Base-by-base conservation (phyloP, 2,797 vertebrate genomes). In the Florisuga fusca region DNA sequence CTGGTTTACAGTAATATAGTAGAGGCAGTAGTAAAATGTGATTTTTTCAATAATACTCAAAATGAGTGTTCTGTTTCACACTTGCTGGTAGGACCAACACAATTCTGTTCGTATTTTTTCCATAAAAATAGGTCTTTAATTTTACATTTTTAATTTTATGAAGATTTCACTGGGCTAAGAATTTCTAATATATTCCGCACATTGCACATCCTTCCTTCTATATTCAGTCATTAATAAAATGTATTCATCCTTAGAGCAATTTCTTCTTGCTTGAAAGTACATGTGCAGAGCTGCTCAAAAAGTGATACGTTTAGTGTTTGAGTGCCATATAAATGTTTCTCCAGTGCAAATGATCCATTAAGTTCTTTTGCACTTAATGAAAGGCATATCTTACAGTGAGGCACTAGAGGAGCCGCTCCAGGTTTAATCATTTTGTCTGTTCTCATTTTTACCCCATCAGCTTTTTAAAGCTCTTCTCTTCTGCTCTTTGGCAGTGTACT, bases 351-450 rank as follows among this genome's bases (percentile, higher is more conserved):
- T 81, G 87, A 91, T 94, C 91, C 58, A 90, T 94, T 96, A 93
- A 93, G 71, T 94, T 95, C 57, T 82, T 94, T 96, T 97, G 72
- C 76, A 64, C 27, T 88, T 96, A 96, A 90, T 94, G 87, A 93
- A 94, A 94, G 91, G 63, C 81, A 29, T 75, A 55, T 90, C 77
- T 92, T 87, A 76, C 41, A 86, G 87, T 68, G 88, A 94, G 85
- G 69, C 91, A 92, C 66, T 20, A 73, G 87, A 96, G 78, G 62
- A 95, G 69, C 38, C 61, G 82, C 58, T 62, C 27, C 45, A 89
- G 45, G 48, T 83, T 95, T 95, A 90, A 93, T 95, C 93, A 92
- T n/a, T 85, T 46, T 74, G 69, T 78, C 67, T 92, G 50, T 91
- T 78, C 72, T 54, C 31, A 27, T 90, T 95, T 92, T 89, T 93